A percentile compares a stretch with the other conserved stretches of the same genome.
These are phyloP conservation scores for Heliocidaris erythrogramma DNA, from an alignment of 35 echinoderm and acorn worm genomes.

Conservation along the genomic window DNA sequence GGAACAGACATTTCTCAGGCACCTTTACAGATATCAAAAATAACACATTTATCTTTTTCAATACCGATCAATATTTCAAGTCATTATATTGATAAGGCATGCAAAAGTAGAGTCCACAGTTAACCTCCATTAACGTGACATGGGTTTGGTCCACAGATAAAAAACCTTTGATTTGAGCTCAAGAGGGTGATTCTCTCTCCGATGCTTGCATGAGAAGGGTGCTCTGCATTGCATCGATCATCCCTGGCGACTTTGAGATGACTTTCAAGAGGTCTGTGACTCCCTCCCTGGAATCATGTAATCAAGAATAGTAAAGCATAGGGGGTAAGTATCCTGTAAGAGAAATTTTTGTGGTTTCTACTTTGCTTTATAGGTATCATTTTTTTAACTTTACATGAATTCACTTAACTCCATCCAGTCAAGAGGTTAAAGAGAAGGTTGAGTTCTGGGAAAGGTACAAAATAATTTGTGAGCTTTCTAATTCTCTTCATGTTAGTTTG, in stretches of 20 bases:
- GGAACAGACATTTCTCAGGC: background rate
- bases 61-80: background rate
- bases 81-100: background rate
- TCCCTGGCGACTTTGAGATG: constrained; percentile 32
- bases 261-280: constrained; percentile 14
- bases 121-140: background rate
- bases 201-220: background rate
- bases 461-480: too few species aligned
- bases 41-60: background rate
- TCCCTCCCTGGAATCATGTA: constrained; percentile 1
- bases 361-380: too few species aligned
- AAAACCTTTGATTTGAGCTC: background rate
- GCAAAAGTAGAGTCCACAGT: too few species aligned
- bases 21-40: background rate
- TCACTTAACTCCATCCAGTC: too few species aligned
- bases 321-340: too few species aligned
- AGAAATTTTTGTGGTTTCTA: too few species aligned
- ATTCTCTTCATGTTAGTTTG: too few species aligned
- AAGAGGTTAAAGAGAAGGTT: too few species aligned
- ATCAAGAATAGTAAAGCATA: too few species aligned
- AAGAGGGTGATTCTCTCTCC: constrained; percentile 33
- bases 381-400: too few species aligned
- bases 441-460: too few species aligned
- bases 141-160: background rate
- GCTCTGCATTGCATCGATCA: constrained; percentile 29